A percentile compares a stretch with the other conserved stretches of the same genome.
Evolutionary conservation across 1,140 invertebrate genomes (phyloP).

Genomic region (Oncopeltus fasciatus): DNA sequence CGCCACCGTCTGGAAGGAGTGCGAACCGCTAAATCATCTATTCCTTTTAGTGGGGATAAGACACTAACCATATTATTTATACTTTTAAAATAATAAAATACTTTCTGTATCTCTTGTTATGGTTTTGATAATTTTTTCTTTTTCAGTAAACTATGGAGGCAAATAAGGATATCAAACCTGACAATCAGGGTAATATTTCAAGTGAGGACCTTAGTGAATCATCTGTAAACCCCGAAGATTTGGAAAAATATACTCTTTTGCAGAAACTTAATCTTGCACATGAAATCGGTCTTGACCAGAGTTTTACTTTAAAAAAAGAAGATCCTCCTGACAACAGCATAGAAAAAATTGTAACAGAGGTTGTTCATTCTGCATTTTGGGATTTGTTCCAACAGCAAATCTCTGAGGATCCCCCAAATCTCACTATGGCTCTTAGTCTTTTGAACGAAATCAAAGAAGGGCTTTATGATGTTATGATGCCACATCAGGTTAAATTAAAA

Average conservation of each 20-base stretch:
- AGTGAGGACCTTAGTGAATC: not conserved
- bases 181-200: too few species aligned
- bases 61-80: too few species aligned
- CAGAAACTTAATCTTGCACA: not conserved
- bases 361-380: slow-evolving; percentile 88
- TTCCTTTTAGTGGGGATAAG: too few species aligned
- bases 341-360: slow-evolving; percentile 31
- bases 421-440: slow-evolving; percentile 65
- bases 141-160: not conserved
- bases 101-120: too few species aligned
- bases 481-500: slow-evolving; percentile 65
- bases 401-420: slow-evolving; percentile 65
- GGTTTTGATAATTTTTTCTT: too few species aligned
- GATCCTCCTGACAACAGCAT: not conserved
- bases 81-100: too few species aligned
- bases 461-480: slow-evolving; percentile 20
- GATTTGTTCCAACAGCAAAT: slow-evolving; percentile 67
- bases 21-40: too few species aligned
- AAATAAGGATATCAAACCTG: not conserved
- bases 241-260: not conserved
- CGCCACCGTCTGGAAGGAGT: too few species aligned
- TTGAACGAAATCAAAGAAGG: slow-evolving; percentile 79
- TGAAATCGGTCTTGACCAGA: not conserved
- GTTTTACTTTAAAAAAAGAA: not conserved
- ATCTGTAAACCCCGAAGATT: not conserved